These are phyloP conservation scores for Redunca redunca DNA, from an alignment of 2,113 vertebrate species.

Conservation along the genomic window DNA sequence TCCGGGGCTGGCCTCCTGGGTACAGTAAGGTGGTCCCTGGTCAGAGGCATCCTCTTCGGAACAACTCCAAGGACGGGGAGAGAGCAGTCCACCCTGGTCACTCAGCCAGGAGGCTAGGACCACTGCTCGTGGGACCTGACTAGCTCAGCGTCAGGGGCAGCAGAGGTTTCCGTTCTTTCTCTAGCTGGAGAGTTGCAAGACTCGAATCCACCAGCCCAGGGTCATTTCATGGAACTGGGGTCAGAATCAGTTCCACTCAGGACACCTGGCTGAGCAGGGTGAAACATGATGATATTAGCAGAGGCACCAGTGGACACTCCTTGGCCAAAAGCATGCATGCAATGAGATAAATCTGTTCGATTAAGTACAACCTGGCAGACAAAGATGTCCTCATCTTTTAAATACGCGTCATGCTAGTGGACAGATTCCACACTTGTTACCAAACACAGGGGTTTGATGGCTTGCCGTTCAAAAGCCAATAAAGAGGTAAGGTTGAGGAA, in stretches of 20 bases:
- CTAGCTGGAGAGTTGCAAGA: neutral
- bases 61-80: neutral
- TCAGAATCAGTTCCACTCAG: neutral
- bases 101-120: neutral
- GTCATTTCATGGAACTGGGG: neutral
- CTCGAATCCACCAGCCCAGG: neutral
- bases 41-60: neutral
- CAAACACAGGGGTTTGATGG: accelerated
- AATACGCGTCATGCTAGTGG: neutral
- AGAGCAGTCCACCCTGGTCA: neutral
- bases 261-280: neutral
- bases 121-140: neutral
- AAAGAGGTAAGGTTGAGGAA: neutral
- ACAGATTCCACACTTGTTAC: neutral
- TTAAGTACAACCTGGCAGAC: neutral
- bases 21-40: accelerated
- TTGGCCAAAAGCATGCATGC: neutral
- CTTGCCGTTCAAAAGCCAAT: neutral
- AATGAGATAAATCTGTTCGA: neutral
- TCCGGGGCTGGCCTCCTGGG: neutral
- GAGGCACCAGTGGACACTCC: neutral
- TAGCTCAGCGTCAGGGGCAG: neutral
- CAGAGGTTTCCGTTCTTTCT: neutral
- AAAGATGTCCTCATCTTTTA: neutral
- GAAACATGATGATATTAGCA: neutral